Conservation (phyloP, 2,888 invertebrate genomes). For the Taenaris catops region DNA sequence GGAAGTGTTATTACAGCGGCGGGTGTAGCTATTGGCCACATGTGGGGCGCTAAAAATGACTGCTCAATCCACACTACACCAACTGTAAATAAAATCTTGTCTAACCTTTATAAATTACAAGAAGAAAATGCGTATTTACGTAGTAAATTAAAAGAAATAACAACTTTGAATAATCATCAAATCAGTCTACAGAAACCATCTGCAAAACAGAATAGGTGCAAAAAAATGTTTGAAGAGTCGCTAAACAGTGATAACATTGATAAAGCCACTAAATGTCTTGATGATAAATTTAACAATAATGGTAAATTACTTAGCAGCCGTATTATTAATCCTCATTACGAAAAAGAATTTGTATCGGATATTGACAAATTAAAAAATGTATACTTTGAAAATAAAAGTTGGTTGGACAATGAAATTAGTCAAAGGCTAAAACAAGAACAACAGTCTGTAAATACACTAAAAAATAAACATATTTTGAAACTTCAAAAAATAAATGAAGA, state of each 20-base stretch:
- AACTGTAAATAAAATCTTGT: slow-evolving; percentile 67
- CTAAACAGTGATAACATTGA: slow-evolving; percentile 46
- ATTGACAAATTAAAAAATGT: slow-evolving; percentile 51
- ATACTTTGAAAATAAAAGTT: slow-evolving; percentile 61
- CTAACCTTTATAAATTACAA: slow-evolving; percentile 69
- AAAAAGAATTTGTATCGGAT: slow-evolving; percentile 52
- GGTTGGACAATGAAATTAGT: slow-evolving; percentile 57
- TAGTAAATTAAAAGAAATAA: slow-evolving; percentile 59
- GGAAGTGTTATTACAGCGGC: slow-evolving; percentile 72
- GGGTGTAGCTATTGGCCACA: slow-evolving; percentile 71
- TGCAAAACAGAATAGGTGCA: slow-evolving; percentile 53
- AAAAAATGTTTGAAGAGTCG: slow-evolving; percentile 64
- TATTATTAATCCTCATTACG: slow-evolving; percentile 38
- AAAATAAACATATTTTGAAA: slow-evolving; percentile 28
- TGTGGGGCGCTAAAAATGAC: slow-evolving; percentile 72
- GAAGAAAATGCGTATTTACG: slow-evolving; percentile 69
- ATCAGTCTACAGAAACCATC: slow-evolving; percentile 38
- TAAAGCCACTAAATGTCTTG: slow-evolving; percentile 55
- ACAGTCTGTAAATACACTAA: slow-evolving; percentile 32
- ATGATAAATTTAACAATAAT: slow-evolving; percentile 34
- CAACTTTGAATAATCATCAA: slow-evolving; percentile 41
- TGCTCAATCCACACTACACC: slow-evolving; percentile 52
- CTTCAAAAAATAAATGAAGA: slow-evolving; percentile 31
- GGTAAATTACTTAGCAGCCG: slow-evolving; percentile 33
- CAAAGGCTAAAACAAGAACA: slow-evolving; percentile 46